Evolutionary conservation across 2,113 vertebrate species (phyloP).

Genomic region (Sus scrofa): T2T-Sscrofa CM000826.6:137433501-137434000

Average conservation of each 20-base stretch:
- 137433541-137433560: too few species aligned
- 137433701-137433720: not conserved
- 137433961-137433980: not conserved
- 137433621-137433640: too few species aligned
- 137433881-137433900: not conserved
- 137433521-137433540: too few species aligned
- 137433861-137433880: not conserved
- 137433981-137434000: not conserved
- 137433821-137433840: not conserved
- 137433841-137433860: not conserved
- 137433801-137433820: not conserved
- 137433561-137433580: too few species aligned
- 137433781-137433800: not conserved
- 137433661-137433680: too few species aligned
- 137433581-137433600: too few species aligned
- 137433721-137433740: not conserved
- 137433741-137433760: not conserved
- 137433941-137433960: not conserved
- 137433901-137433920: not conserved
- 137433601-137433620: too few species aligned
- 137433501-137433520: too few species aligned
- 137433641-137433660: too few species aligned
- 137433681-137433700: too few species aligned
- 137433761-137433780: conserved; percentile 24
- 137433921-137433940: not conserved